These are phyloP conservation scores for Nycteola revayana DNA, from an alignment of 2,888 invertebrate genomes.

Conservation along the genomic window DNA sequence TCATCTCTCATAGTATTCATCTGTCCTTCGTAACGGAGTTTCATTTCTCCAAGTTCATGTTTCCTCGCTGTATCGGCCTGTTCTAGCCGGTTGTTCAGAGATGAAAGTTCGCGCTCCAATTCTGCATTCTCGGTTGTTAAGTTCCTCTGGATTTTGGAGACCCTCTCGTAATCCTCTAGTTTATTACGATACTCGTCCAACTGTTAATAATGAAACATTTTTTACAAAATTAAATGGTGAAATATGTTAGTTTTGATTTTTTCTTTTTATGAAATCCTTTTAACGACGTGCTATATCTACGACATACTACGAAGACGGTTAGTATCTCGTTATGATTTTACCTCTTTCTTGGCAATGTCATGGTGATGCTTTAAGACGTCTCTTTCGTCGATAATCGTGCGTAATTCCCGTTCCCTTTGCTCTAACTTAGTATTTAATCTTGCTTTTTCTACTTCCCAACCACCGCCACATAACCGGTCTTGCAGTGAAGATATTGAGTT, in stretches of 20 bases:
- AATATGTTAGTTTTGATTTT: background rate
- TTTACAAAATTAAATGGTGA: background rate
- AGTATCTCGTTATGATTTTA: slow-evolving; percentile 17
- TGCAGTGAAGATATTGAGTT: slow-evolving; percentile 68
- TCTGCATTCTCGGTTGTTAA: slow-evolving; percentile 88
- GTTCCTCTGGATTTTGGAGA: slow-evolving; percentile 90
- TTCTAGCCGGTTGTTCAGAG: slow-evolving; percentile 84
- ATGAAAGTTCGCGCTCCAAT: slow-evolving; percentile 88
- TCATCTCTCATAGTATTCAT: slow-evolving; percentile 91
- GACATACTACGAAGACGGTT: too few species aligned
- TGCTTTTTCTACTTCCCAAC: slow-evolving; percentile 85
- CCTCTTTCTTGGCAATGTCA: slow-evolving; percentile 83
- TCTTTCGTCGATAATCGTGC: slow-evolving; percentile 88
- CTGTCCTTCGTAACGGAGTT: slow-evolving; percentile 92
- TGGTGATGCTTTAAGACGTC: slow-evolving; percentile 89
- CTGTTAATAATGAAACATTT: too few species aligned
- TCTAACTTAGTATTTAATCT: slow-evolving; percentile 86
- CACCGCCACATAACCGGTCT: slow-evolving; percentile 77
- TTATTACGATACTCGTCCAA: slow-evolving; percentile 91
- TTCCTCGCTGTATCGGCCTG: slow-evolving; percentile 88
- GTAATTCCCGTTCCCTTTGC: slow-evolving; percentile 88
- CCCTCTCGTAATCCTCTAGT: slow-evolving; percentile 92
- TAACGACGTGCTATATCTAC: too few species aligned
- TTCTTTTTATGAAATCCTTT: too few species aligned
- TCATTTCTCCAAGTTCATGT: slow-evolving; percentile 89